phyloP scores from a whole-genome alignment of 2,888 invertebrate genomes.

The Syrphus vitripennis region DNA sequence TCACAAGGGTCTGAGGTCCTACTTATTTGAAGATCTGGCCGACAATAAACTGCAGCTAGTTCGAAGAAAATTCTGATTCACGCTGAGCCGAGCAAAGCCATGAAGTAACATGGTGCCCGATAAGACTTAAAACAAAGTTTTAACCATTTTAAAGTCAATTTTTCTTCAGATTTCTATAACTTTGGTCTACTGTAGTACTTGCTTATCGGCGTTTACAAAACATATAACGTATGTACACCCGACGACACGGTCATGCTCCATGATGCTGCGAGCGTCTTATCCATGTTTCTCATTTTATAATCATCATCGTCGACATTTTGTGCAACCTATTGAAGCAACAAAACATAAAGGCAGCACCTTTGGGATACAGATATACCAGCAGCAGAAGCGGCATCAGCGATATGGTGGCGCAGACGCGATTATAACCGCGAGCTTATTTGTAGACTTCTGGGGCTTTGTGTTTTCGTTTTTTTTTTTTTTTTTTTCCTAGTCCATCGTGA shows the following conservation, averaged over 20 bases:
- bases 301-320: slow-evolving; percentile 58
- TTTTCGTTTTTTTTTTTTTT: slow-evolving; percentile 1
- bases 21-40: too few relatives aligned
- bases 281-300: slow-evolving; percentile 67
- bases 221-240: slow-evolving; percentile 11
- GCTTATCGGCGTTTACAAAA: slow-evolving; percentile 20
- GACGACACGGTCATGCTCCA: slow-evolving; percentile 38
- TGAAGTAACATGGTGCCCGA: too few relatives aligned
- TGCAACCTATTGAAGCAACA: slow-evolving; percentile 51
- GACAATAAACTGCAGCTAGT: too few relatives aligned
- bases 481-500: slow-evolving; percentile 41
- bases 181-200: slow-evolving; percentile 5
- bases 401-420: slow-evolving; percentile 47
- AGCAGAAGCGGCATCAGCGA: slow-evolving; percentile 5
- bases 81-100: too few relatives aligned
- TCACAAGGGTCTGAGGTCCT: too few relatives aligned
- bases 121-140: too few relatives aligned
- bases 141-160: too few relatives aligned
- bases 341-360: slow-evolving; percentile 56
- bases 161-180: background rate
- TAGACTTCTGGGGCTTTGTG: slow-evolving; percentile 37
- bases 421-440: slow-evolving; percentile 64
- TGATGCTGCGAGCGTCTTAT: slow-evolving; percentile 57
- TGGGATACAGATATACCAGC: background rate
- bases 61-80: too few relatives aligned